phyloP scores from a whole-genome alignment of 2,797 vertebrate genomes.

The Gadopsis marmoratus region DNA sequence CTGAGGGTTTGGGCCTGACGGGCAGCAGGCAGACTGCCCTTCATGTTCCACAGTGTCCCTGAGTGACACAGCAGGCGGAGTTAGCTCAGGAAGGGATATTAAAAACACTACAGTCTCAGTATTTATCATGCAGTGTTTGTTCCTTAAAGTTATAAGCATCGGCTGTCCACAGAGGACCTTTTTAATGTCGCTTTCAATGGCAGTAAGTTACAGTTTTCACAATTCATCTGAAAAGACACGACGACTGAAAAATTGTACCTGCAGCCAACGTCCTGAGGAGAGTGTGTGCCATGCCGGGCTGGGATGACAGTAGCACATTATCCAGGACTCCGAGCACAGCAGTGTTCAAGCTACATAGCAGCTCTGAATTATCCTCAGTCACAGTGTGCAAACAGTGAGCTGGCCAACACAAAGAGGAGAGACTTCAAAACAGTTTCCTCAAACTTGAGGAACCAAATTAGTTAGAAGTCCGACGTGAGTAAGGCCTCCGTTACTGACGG shows the following conservation, averaged over 20 bases:
- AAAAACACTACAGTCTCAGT: background rate
- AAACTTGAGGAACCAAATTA: background rate
- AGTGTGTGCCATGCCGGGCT: constrained; percentile 85
- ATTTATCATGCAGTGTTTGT: background rate
- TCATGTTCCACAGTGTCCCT: constrained; percentile 96
- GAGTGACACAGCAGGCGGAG: constrained; percentile 11
- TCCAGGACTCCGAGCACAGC: constrained; percentile 87
- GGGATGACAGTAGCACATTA: constrained; percentile 85
- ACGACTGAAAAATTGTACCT: constrained; percentile 80
- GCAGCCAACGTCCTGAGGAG: constrained; percentile 92
- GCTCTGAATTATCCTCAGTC: constrained; percentile 95
- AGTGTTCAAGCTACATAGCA: constrained; percentile 87
- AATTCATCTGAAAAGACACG: background rate
- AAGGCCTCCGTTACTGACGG: background rate
- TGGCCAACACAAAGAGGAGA: constrained; percentile 64
- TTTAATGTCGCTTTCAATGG: background rate
- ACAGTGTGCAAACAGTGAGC: constrained; percentile 97
- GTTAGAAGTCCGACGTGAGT: background rate
- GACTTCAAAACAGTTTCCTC: background rate
- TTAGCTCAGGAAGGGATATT: background rate
- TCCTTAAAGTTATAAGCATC: background rate
- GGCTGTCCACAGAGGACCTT: background rate
- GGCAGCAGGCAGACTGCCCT: constrained; percentile 86
- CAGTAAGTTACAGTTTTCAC: background rate
- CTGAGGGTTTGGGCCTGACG: constrained; percentile 90